Evolutionary conservation across 2,797 vertebrate genomes (phyloP), one percentile per base, ranked within the genome.

Genomic region (Pseudochirops corinnae): DNA sequence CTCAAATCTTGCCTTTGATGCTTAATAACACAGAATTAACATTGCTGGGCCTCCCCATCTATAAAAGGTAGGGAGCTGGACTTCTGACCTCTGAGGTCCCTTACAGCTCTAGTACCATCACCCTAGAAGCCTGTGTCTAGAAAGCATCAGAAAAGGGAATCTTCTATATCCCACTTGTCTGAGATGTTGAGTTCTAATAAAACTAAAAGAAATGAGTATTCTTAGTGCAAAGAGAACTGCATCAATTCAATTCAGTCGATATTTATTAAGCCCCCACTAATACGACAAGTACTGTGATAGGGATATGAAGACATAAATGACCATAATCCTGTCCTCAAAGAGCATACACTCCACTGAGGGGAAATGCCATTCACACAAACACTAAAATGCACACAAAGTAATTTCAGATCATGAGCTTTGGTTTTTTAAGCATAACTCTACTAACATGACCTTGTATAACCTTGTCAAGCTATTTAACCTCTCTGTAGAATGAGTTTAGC

Each of bases 1-100:
- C 91, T 95, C 52, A 94, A 94, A 60, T 39, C 33, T 26, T 92
- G 39, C 14, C 53, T 91, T 82, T 94, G 50, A 6, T 26, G 60
- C 74, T 91, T 62, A 58, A 33, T 94, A 87, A 94, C 60, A 67
- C 13, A 67, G 31, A 67, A 67, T 93, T 92, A 95, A 90, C 92
- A 58, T 95, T 55, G 92, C 90, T 94, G 29, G 67, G 82, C 91
- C 91, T 93, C 90, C 92, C 58, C 92, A 55, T 91, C 90, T 92
- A 16, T 58, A 94, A 95, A 94, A 92, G 53, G 92, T 16, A 93
- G 55, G 94, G 82, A 56, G 82, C 60, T 67, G 31, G 60, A 67
- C 14, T 4, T 33, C 0, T 67, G 60, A n/a, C 14, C 60, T 67
- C 60, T n/a, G 60, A 67, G 31, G 31, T 67, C 33, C 60, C 31